phyloP scores from a whole-genome alignment of 2,797 vertebrate genomes.

The Hoplostethus mediterraneus region DNA sequence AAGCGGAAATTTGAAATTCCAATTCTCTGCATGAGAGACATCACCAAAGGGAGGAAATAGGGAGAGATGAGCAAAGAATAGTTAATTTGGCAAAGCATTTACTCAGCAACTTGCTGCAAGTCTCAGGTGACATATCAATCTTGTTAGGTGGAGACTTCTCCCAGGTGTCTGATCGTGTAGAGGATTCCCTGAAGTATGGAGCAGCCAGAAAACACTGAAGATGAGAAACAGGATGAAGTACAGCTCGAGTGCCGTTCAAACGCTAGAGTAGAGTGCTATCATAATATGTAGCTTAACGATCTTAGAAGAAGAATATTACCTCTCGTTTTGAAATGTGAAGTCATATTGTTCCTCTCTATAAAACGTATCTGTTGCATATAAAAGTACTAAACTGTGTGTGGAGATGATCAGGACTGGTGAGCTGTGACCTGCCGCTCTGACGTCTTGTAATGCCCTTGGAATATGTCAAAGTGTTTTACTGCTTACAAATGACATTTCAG shows the following conservation, averaged over 20 bases:
- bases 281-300: neutral
- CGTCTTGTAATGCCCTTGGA: neutral
- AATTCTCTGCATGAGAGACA: slow-evolving; percentile 66
- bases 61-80: slow-evolving; percentile 44
- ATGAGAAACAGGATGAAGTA: slow-evolving; percentile 13
- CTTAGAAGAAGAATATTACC: no score
- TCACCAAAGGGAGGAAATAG: slow-evolving; percentile 52
- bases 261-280: neutral
- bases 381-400: neutral
- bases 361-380: neutral
- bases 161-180: slow-evolving; percentile 43
- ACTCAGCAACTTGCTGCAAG: slow-evolving; percentile 44
- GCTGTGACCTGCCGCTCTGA: neutral
- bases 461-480: neutral
- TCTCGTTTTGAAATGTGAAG: neutral
- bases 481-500: neutral
- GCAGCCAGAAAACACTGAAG: slow-evolving; percentile 19
- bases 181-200: slow-evolving; percentile 34
- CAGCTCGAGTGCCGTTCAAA: slow-evolving; percentile 8
- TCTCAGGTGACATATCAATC: slow-evolving; percentile 55
- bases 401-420: neutral
- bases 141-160: slow-evolving; percentile 38
- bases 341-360: neutral
- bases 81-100: slow-evolving; percentile 56
- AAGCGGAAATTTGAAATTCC: slow-evolving; percentile 70